These are phyloP conservation scores for Endomychus coccineus DNA, from an alignment of 2,888 invertebrate species.

Conservation along the genomic window DNA sequence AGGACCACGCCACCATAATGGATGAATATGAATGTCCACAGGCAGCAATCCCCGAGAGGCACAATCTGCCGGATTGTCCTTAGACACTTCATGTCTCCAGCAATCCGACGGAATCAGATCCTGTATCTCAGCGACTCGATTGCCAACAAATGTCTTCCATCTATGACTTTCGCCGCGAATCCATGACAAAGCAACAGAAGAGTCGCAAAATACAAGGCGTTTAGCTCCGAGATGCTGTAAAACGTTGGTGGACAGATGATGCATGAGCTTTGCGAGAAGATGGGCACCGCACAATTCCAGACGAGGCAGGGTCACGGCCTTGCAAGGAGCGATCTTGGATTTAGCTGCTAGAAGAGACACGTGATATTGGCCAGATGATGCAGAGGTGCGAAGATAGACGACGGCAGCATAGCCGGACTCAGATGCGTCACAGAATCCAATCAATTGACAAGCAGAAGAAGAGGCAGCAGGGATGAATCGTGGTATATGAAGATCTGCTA, in stretches of 20 bases:
- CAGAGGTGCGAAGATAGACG: slow-evolving; percentile 4
- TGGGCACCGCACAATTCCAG: slow-evolving; percentile 1
- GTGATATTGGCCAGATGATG: neutral
- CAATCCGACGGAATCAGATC: too few relatives aligned
- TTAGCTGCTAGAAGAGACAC: slow-evolving; percentile 1
- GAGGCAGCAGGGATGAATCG: neutral
- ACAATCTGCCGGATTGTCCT: neutral
- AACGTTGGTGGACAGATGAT: slow-evolving; percentile 4
- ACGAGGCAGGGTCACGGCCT: slow-evolving; percentile 5
- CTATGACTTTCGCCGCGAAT: too few relatives aligned
- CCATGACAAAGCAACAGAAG: neutral
- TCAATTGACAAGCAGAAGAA: neutral
- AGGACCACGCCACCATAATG: slow-evolving; percentile 1
- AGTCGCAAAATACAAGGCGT: neutral
- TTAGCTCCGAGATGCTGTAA: slow-evolving; percentile 5
- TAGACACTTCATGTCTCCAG: neutral
- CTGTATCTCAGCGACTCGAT: too few relatives aligned
- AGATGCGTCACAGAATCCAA: neutral
- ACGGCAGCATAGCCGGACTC: too few relatives aligned
- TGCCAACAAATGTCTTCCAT: slow-evolving; percentile 1
- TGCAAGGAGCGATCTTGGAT: too few relatives aligned
- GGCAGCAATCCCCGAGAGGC: neutral
- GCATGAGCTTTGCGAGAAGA: slow-evolving; percentile 6
- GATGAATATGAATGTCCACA: neutral
- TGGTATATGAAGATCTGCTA: slow-evolving; percentile 1